Conservation (phyloP, 2,797 vertebrate genomes). For the Mormyrus hasselquistii region DNA sequence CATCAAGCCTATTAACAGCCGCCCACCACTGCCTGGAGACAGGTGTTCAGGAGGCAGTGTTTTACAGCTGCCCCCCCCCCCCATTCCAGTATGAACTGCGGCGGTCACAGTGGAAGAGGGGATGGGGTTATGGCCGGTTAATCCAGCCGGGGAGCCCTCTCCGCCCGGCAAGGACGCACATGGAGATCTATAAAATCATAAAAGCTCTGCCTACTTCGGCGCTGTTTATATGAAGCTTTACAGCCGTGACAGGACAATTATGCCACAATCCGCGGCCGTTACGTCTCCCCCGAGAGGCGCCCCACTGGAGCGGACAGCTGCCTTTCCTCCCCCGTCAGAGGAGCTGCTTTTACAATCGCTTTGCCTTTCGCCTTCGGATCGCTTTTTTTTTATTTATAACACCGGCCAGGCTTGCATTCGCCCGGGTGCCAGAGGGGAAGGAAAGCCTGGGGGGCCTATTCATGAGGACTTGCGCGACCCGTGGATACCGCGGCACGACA, state of each 20-base stretch:
- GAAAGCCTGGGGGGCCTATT: not conserved
- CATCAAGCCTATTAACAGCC: slow-evolving; percentile 59
- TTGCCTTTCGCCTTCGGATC: not conserved
- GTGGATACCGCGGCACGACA: slow-evolving; percentile 26
- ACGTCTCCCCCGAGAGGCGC: not conserved
- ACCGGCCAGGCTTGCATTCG: not conserved
- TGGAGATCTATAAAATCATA: slow-evolving; percentile 11
- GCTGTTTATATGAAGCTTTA: slow-evolving; percentile 14
- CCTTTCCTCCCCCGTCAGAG: not conserved
- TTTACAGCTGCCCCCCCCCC: slow-evolving; percentile 47
- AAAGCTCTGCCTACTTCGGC: slow-evolving; percentile 15
- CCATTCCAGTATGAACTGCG: slow-evolving; percentile 35
- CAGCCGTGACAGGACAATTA: slow-evolving; percentile 15
- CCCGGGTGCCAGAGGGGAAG: not conserved
- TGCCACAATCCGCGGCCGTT: slow-evolving; percentile 1
- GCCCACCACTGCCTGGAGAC: slow-evolving; percentile 52
- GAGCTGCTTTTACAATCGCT: not conserved
- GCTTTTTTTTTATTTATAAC: not conserved
- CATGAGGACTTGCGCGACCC: not conserved
- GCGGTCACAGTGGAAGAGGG: slow-evolving; percentile 16
- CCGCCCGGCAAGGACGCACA: not conserved
- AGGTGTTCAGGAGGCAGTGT: slow-evolving; percentile 50
- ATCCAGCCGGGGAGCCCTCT: slow-evolving; percentile 28
- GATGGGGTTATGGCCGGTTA: slow-evolving; percentile 13
- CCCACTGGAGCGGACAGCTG: not conserved